Conservation (phyloP, 2,797 vertebrate species). For the Bradypodion pumilum region DNA sequence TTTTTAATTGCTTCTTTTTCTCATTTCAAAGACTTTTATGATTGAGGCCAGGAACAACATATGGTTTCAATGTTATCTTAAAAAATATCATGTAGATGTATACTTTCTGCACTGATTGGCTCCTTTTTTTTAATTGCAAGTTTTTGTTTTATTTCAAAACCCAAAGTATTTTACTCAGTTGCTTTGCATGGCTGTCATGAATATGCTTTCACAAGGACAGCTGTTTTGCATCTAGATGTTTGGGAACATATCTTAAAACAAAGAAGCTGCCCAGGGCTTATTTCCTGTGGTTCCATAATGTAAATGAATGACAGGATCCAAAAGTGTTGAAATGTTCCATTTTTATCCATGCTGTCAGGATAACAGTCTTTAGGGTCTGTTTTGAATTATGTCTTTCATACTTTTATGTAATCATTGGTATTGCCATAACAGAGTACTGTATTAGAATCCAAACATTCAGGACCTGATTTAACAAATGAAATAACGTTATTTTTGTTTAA, state of each 20-base stretch:
- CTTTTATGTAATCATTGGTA: neutral
- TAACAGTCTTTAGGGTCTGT: constrained; percentile 27
- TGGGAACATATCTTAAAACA: constrained; percentile 30
- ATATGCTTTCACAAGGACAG: constrained; percentile 55
- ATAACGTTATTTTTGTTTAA: neutral
- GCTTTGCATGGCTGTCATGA: constrained; percentile 51
- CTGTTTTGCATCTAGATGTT: constrained; percentile 53
- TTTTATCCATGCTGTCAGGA: constrained; percentile 38
- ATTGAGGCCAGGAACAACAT: constrained; percentile 50
- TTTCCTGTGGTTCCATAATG: constrained; percentile 11
- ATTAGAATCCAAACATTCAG: neutral
- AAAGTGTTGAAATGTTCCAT: constrained; percentile 27
- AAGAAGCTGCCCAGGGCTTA: constrained; percentile 42
- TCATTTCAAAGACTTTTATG: constrained; percentile 43
- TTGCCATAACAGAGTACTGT: constrained; percentile 2
- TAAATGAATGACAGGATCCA: constrained; percentile 16
- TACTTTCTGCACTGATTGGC: constrained; percentile 18
- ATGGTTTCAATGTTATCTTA: constrained; percentile 52
- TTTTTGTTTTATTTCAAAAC: constrained; percentile 42
- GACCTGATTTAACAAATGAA: neutral
- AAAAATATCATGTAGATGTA: constrained; percentile 38
- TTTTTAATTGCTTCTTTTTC: constrained; percentile 1
- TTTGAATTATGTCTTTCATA: constrained; percentile 14
- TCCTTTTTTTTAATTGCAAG: constrained; percentile 27
- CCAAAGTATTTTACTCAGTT: constrained; percentile 16